Conservation (phyloP, 2,113 vertebrate species). For the Cyrtonyx montezumae region DNA sequence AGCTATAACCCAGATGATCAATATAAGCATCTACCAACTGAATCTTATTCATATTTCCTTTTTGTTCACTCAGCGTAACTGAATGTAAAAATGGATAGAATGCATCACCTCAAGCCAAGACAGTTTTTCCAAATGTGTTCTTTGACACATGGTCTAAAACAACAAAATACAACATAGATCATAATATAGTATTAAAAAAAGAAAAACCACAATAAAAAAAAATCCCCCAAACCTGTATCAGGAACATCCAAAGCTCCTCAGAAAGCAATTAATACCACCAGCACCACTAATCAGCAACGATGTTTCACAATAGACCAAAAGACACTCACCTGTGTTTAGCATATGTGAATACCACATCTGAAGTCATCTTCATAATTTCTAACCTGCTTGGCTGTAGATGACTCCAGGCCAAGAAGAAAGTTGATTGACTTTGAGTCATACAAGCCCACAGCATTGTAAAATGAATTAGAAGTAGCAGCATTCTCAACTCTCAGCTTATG, state of each 20-base stretch:
- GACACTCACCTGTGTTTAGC: neutral
- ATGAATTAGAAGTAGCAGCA: neutral
- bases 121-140: slow-evolving; percentile 49
- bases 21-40: slow-evolving; percentile 70
- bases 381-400: fast-evolving
- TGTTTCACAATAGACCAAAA: neutral
- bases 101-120: slow-evolving; percentile 52
- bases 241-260: neutral
- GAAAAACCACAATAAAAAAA: neutral
- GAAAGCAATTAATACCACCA: neutral
- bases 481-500: too few relatives aligned
- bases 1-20: slow-evolving; percentile 71
- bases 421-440: neutral
- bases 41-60: slow-evolving; percentile 64
- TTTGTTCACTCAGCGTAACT: slow-evolving; percentile 58
- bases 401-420: neutral
- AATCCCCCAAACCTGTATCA: neutral
- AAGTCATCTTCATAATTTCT: neutral
- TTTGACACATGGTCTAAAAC: slow-evolving; percentile 15
- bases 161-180: neutral
- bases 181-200: neutral
- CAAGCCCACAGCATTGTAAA: neutral
- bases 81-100: slow-evolving; percentile 41
- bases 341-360: neutral
- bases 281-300: neutral